Conservation (phyloP, 1,140 invertebrate species). For the Tribolium castaneum region DNA sequence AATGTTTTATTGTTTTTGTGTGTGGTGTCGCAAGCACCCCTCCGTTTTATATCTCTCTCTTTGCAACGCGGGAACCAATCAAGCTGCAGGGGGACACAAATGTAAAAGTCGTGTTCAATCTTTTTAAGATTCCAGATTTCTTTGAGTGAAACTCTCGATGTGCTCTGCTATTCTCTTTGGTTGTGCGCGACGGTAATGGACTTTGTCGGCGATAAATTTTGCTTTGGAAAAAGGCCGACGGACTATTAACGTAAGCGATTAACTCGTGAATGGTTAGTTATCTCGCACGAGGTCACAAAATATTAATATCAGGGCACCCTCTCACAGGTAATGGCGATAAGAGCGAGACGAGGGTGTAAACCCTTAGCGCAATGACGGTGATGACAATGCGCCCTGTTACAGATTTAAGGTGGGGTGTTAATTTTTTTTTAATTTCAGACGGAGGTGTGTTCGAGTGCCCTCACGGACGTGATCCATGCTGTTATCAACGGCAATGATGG, state of each 20-base stretch:
- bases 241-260: conserved; percentile 2
- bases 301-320: conserved; percentile 19
- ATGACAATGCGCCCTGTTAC: conserved; percentile 1
- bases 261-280: not conserved
- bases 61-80: conserved; percentile 49
- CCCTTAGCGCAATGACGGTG: conserved; percentile 3
- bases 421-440: conserved; percentile 72
- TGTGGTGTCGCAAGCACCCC: conserved; percentile 52
- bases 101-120: conserved; percentile 63
- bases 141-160: conserved; percentile 47
- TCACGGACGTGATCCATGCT: conserved; percentile 93
- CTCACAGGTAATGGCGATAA: conserved; percentile 22
- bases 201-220: not conserved
- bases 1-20: conserved; percentile 49
- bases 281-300: conserved; percentile 18
- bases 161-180: conserved; percentile 45
- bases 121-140: conserved; percentile 59
- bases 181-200: conserved; percentile 14
- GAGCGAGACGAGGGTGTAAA: conserved; percentile 16
- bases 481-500: conserved; percentile 94
- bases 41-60: conserved; percentile 49
- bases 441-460: conserved; percentile 88
- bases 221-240: not conserved
- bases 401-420: conserved; percentile 42
- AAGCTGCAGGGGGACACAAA: conserved; percentile 58